Percentiles rank a stretch among this genome's conserved stretches.
phyloP scores from a whole-genome alignment of 2,888 invertebrate species.

The Tipula unca region DNA sequence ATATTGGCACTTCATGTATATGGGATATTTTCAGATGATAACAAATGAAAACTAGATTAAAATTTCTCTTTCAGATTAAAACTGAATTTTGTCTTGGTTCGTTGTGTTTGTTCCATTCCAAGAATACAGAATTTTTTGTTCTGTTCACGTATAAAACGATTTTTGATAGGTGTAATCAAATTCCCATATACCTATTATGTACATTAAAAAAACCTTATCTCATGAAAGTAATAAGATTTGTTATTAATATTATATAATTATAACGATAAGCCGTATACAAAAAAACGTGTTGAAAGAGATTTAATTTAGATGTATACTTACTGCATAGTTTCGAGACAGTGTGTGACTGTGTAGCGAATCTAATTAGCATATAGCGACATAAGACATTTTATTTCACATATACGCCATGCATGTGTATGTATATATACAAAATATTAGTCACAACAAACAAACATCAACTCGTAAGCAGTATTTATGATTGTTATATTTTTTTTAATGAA shows the following conservation, averaged over 20 bases:
- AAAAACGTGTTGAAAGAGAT: background rate
- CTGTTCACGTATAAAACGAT: too few species aligned
- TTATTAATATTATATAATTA: background rate
- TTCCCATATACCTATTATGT: too few species aligned
- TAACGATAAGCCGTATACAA: background rate
- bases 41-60: too few species aligned
- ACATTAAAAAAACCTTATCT: background rate
- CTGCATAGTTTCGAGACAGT: background rate
- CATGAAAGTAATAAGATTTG: background rate
- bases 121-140: background rate
- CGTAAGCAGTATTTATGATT: background rate
- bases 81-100: background rate
- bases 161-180: too few species aligned
- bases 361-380: background rate
- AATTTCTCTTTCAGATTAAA: too few species aligned
- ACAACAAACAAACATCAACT: constrained; percentile 8
- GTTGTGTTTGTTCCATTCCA: background rate
- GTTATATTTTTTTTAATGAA: background rate
- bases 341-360: background rate
- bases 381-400: background rate
- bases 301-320: background rate
- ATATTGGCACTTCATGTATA: too few species aligned
- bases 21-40: too few species aligned
- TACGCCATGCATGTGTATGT: background rate
- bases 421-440: background rate